Conservation (phyloP, 2,797 vertebrate genomes). For the Hybognathus amarus region DNA sequence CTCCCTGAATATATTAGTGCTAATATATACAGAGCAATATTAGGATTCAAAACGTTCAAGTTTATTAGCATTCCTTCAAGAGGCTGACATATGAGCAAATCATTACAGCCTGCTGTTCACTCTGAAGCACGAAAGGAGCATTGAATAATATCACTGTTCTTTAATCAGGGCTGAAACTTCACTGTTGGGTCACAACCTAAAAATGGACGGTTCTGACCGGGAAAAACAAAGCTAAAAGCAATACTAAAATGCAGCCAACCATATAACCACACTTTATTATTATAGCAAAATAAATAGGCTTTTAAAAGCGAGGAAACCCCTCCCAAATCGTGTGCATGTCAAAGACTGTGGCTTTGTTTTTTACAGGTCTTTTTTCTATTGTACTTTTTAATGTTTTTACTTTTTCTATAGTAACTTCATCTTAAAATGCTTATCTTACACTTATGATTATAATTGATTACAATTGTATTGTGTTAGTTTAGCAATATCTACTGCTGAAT, state of each 20-base stretch:
- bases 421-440: too few relatives aligned
- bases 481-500: too few relatives aligned
- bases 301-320: not conserved
- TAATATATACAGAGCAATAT: conserved; percentile 43
- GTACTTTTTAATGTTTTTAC: too few relatives aligned
- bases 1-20: conserved; percentile 25
- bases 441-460: too few relatives aligned
- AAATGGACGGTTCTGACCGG: not conserved
- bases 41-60: conserved; percentile 27
- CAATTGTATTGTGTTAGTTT: too few relatives aligned
- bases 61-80: conserved; percentile 47
- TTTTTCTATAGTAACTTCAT: too few relatives aligned
- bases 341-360: not conserved
- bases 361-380: too few relatives aligned
- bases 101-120: conserved; percentile 42
- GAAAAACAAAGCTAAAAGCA: not conserved
- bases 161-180: conserved; percentile 17
- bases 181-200: not conserved
- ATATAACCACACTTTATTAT: not conserved
- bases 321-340: not conserved
- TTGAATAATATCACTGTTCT: conserved; percentile 31
- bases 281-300: not conserved
- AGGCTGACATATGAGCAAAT: conserved; percentile 42
- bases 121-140: conserved; percentile 11
- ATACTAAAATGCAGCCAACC: not conserved